Conservation (phyloP, 2,113 vertebrate species). For the Craseonycteris thonglongyai region DNA sequence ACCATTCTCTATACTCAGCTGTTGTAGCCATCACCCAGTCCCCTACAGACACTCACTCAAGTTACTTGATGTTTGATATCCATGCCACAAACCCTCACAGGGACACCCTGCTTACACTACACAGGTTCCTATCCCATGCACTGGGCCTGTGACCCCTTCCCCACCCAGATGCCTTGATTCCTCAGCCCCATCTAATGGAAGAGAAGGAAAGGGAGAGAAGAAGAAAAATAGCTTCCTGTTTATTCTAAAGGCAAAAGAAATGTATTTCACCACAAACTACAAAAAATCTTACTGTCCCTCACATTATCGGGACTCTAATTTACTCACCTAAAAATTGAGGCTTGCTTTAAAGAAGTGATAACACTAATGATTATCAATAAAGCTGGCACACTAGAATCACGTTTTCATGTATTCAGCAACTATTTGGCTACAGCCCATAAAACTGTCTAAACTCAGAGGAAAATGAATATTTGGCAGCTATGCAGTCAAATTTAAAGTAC, state of each 20-base stretch:
- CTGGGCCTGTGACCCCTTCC: background rate
- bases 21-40: background rate
- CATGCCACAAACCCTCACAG: background rate
- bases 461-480: background rate
- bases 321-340: background rate
- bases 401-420: background rate
- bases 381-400: background rate
- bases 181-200: background rate
- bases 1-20: background rate
- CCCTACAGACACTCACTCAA: background rate
- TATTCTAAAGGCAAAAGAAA: background rate
- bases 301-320: background rate
- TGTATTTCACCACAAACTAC: background rate
- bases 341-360: background rate
- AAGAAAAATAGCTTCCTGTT: background rate
- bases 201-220: background rate
- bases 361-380: background rate
- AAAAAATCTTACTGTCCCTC: background rate
- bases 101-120: background rate
- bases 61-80: background rate
- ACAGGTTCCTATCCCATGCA: background rate
- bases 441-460: background rate
- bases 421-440: background rate
- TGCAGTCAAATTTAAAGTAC: background rate
- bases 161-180: background rate